Evolutionary conservation across 2,113 vertebrate species (phyloP).

Genomic region (Mormyrus lacerda): DNA sequence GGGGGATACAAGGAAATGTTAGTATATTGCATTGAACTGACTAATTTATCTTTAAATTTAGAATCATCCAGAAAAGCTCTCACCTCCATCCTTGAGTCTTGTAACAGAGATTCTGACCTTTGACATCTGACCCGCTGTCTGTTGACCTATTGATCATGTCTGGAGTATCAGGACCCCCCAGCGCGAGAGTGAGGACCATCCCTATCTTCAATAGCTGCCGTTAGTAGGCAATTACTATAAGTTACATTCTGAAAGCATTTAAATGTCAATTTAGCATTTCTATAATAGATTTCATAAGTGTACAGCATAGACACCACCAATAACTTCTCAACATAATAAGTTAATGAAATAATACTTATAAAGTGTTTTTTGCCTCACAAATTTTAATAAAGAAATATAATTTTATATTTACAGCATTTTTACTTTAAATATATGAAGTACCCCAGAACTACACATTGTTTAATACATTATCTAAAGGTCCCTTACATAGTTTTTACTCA

Average conservation of each 20-base stretch:
- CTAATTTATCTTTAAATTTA: slow-evolving; percentile 37
- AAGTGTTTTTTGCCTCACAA: background rate
- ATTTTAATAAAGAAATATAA: background rate
- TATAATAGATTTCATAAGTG: background rate
- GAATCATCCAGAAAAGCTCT: slow-evolving; percentile 35
- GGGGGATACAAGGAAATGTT: slow-evolving; percentile 13
- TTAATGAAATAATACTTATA: background rate
- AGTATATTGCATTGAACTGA: background rate
- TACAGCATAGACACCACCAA: background rate
- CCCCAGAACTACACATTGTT: background rate
- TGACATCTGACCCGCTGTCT: slow-evolving; percentile 63
- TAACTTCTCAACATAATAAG: background rate
- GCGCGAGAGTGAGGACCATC: background rate
- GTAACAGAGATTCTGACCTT: slow-evolving; percentile 44
- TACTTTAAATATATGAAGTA: background rate
- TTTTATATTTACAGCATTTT: background rate
- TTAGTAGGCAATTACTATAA: background rate
- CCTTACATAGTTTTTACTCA: background rate
- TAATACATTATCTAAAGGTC: background rate
- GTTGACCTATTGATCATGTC: slow-evolving; percentile 71
- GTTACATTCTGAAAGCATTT: background rate
- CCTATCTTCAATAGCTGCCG: too few species aligned
- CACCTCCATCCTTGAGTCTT: background rate
- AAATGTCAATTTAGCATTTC: background rate
- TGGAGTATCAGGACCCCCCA: slow-evolving; percentile 39